Evolutionary conservation across 2,888 invertebrate genomes (phyloP), one percentile per base, ranked within the genome.

Genomic region (Apamea epomidion): DNA sequence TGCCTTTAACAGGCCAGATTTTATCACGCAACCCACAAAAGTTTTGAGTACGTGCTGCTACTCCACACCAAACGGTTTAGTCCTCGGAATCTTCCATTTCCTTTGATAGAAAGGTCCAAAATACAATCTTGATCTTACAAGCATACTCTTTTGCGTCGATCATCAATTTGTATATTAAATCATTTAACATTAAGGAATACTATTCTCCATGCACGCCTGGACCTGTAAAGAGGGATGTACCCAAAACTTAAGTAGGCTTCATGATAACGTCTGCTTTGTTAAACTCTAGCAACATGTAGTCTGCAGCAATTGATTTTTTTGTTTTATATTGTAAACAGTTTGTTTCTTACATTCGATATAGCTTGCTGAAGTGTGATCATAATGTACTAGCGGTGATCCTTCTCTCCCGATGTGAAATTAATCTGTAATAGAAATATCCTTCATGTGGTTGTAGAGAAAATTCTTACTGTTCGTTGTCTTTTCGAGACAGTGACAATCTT

Each of bases 111-210:
- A 0, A 32, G 60, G 60, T 72, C 18, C 73, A 60, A 45, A 76
- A 73, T 21, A 37, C 21, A 4, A 45, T 77, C 60, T 62, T 64
- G 21, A 54, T 68, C 83, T 72, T 80, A 25, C 0, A 68, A 67
- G 37, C 37, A 83, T 48, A 58, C 1, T 21, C n/a, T 48, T 69
- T 69, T 83, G 7, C 25, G 18, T 51, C 29, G 18, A 83, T 48
- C 62, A 83, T 77, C 48, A 81, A 16, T 51, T 32, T 76, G 83
- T 83, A 77, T 37, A 76, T 32, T 60, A 45, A 51, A 10, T 1
- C 83, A 83, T 81, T 58, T 29, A 25, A 45, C 68, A 81, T 83
- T 62, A 6, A 32, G 2, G 6, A 29, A 25, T 62, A 81, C 69
- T 21, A 10, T 54, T 76, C 18, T 16, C 0, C 16, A 42, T 45